These are phyloP conservation scores for Carterocephalus palaemon DNA, from an alignment of 2,888 invertebrate genomes.

Conservation along the genomic window DNA sequence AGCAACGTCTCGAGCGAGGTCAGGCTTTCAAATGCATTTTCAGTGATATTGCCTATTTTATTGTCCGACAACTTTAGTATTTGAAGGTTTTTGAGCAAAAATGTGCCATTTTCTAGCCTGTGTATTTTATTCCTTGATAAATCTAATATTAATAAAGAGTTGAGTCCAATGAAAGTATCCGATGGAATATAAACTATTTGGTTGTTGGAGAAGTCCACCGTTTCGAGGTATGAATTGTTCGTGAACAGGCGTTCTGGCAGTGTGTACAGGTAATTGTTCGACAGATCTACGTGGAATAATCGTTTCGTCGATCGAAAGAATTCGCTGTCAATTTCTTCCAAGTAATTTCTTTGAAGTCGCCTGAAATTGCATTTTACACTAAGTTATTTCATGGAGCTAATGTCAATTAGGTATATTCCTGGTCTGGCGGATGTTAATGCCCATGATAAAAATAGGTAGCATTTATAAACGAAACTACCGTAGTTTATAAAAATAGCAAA, in stretches of 20 bases:
- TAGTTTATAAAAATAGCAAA: not conserved
- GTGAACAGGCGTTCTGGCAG: conserved; percentile 80
- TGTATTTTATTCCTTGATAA: conserved; percentile 83
- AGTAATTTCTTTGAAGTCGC: conserved; percentile 81
- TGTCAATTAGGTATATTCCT: no score
- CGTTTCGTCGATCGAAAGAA: conserved; percentile 79
- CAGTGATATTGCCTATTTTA: conserved; percentile 78
- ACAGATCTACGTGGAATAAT: conserved; percentile 83
- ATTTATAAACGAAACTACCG: not conserved
- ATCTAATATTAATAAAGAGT: conserved; percentile 82
- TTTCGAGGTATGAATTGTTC: conserved; percentile 78
- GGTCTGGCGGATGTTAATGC: no score
- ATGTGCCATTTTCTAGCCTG: conserved; percentile 77
- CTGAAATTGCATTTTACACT: conserved; percentile 71
- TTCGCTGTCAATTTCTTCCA: conserved; percentile 80
- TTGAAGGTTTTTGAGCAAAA: conserved; percentile 78
- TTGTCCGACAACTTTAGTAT: conserved; percentile 85
- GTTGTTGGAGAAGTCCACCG: conserved; percentile 84
- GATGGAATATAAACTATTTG: conserved; percentile 78
- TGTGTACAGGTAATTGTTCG: conserved; percentile 80
- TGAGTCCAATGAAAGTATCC: conserved; percentile 77
- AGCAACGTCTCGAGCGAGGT: conserved; percentile 74
- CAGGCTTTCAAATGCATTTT: conserved; percentile 76
- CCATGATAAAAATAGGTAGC: no score
- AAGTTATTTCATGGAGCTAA: not conserved